Evolutionary conservation across 2,113 vertebrate genomes (phyloP).

Genomic region (Ceyx margarethae): DNA sequence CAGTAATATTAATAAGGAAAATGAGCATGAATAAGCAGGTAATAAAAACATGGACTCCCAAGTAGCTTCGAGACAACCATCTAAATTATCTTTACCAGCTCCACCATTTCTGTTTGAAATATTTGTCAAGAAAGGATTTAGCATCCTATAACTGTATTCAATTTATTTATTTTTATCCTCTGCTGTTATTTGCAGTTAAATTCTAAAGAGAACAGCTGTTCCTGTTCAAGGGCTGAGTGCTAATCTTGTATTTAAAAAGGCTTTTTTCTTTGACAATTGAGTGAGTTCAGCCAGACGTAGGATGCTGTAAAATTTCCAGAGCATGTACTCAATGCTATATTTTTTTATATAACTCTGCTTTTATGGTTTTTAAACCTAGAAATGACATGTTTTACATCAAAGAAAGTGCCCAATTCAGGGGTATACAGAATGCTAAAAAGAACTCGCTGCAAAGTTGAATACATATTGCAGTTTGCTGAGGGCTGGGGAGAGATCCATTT

Average conservation of each 20-base stretch:
- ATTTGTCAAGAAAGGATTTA: slow-evolving; percentile 40
- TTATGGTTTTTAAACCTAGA: slow-evolving; percentile 7
- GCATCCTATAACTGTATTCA: slow-evolving; percentile 14
- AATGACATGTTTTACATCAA: background rate
- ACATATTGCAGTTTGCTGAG: background rate
- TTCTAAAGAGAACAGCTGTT: slow-evolving; percentile 9
- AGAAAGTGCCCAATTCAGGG: background rate
- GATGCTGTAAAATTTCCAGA: slow-evolving; percentile 20
- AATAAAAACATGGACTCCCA: background rate
- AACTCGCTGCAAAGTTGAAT: background rate
- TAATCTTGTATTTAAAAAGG: slow-evolving; percentile 1
- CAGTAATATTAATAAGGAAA: slow-evolving; percentile 41
- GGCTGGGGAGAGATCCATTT: background rate
- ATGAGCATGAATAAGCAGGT: background rate
- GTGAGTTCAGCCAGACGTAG: background rate
- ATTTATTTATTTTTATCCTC: slow-evolving; percentile 50
- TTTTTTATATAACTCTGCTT: background rate
- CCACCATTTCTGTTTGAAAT: background rate
- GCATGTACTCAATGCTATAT: background rate
- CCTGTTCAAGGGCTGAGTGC: slow-evolving; percentile 7
- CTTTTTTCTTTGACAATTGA: background rate
- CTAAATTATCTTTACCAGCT: slow-evolving; percentile 40
- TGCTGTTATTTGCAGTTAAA: slow-evolving; percentile 30
- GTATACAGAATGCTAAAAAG: background rate
- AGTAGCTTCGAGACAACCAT: slow-evolving; percentile 7